These are phyloP conservation scores for Ecliptopera silaceata DNA, from an alignment of 2,888 invertebrate genomes.

Conservation along the genomic window DNA sequence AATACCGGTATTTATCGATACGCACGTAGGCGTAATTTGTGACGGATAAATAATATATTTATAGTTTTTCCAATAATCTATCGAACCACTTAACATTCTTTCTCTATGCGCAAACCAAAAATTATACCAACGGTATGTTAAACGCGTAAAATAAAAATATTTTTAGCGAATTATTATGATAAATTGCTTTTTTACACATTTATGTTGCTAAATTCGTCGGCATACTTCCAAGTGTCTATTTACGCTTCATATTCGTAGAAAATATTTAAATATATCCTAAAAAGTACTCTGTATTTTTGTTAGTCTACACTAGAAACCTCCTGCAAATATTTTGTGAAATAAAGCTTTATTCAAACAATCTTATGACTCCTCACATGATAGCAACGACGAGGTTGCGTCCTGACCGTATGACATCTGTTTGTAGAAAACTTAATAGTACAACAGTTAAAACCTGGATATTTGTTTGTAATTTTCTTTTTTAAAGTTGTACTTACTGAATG, in stretches of 20 bases:
- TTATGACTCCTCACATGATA: not conserved
- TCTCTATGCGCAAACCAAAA: not conserved
- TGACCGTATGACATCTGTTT: too few species aligned
- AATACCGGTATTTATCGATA: too few species aligned
- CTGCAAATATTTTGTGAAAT: not conserved
- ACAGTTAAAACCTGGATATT: too few species aligned
- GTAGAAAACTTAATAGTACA: too few species aligned
- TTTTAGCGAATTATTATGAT: not conserved
- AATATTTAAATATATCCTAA: not conserved
- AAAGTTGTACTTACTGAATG: too few species aligned
- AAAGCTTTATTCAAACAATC: not conserved
- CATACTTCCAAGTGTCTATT: not conserved
- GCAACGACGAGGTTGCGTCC: too few species aligned
- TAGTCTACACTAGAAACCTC: conserved; percentile 2
- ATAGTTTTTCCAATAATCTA: not conserved
- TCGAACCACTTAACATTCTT: conserved; percentile 1
- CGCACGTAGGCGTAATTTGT: conserved; percentile 3
- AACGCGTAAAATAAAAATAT: not conserved
- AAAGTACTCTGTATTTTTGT: not conserved
- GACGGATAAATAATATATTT: not conserved
- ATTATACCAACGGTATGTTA: not conserved
- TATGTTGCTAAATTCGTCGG: not conserved
- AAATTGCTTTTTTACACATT: not conserved
- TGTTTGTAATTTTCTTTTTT: too few species aligned
- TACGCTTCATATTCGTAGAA: not conserved